Evolutionary conservation across 2,888 invertebrate genomes (phyloP).

Genomic region (Phaonia tiefii): DNA sequence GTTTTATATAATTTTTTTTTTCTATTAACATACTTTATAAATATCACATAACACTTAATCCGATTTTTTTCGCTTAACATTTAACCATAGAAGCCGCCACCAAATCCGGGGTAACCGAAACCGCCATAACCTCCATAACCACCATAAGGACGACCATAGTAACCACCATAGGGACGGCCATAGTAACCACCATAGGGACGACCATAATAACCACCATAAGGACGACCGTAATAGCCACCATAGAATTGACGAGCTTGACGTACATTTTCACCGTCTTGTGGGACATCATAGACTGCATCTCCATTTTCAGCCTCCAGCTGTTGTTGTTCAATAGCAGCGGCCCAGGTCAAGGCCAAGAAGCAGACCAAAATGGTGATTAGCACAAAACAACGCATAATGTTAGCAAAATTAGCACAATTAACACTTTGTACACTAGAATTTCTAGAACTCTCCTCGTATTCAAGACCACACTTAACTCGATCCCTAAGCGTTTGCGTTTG

Average conservation of each 20-base stretch:
- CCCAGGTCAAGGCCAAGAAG: conserved; percentile 37
- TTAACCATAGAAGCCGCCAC: conserved; percentile 13
- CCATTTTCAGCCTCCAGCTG: conserved; percentile 5
- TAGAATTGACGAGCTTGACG: conserved; percentile 65
- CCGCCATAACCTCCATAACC: conserved; percentile 2
- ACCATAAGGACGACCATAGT: background rate
- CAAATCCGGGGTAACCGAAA: too few relatives aligned
- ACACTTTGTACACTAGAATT: conserved; percentile 11
- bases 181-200: conserved; percentile 23
- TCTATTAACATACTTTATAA: background rate
- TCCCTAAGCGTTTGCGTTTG: conserved; percentile 45
- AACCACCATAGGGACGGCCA: conserved; percentile 25
- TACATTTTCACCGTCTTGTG: conserved; percentile 9
- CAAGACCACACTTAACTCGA: conserved; percentile 34
- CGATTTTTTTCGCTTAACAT: background rate
- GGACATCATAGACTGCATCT: conserved; percentile 43
- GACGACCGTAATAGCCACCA: conserved; percentile 24
- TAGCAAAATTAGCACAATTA: background rate
- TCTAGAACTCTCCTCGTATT: conserved; percentile 16
- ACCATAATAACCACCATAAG: conserved; percentile 26
- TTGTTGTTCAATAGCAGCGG: conserved; percentile 38
- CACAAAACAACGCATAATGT: conserved; percentile 48
- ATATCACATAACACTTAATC: conserved; percentile 18
- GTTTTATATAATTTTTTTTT: too few relatives aligned
- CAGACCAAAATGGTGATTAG: conserved; percentile 43